Base-by-base conservation (phyloP, 2,113 vertebrate species). In the Cnemophilus loriae region DNA sequence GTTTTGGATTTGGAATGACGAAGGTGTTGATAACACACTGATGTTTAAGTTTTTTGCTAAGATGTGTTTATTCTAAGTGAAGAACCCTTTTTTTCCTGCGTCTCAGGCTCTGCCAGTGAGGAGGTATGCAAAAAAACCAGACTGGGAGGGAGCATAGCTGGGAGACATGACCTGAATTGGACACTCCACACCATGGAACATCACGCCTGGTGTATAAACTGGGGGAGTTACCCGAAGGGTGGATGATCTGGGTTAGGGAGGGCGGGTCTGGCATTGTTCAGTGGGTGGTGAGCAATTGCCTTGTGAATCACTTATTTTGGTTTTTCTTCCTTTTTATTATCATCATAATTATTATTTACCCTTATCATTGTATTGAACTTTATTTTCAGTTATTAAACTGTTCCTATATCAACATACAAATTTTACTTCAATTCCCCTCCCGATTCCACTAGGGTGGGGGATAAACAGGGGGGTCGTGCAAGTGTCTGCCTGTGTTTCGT, bases 61-160 rank as follows among this genome's bases (percentile, higher is more conserved):
- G 3, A 5, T 26, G 11, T n/a, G 17, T 35, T 63, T 55, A 19
- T 64, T 55, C 30, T 56, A 32, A 57, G 30, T 47, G 41, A 30
- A 49, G 27, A 3, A 42, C 11, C 10, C 2, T 28, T 39, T 21
- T 30, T 46, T 30, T 16, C 6, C 11, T 26, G 24, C 2, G 0
- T 42, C 21, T 19, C 11, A 12, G 42, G 26, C 41, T 55, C 65
- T 79, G 30, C 9, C 41, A 42, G 21, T 47, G 22, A 57, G n/a
- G 21, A 55, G 16, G 7, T 39, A 52, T 9, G 23, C 10, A 42
- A 49, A 80, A 15, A 63, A 49, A 21, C 7, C 35, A 32, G 21
- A 18, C 7, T 39, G 44, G 22, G 27, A 46, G 33, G n/a, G 52
- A 81, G 8, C 37, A 81, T 3, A 59, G 8, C 52, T 44, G 37